Evolutionary conservation across 2,888 invertebrate species (phyloP).

Genomic region (Agapostemon virescens): DNA sequence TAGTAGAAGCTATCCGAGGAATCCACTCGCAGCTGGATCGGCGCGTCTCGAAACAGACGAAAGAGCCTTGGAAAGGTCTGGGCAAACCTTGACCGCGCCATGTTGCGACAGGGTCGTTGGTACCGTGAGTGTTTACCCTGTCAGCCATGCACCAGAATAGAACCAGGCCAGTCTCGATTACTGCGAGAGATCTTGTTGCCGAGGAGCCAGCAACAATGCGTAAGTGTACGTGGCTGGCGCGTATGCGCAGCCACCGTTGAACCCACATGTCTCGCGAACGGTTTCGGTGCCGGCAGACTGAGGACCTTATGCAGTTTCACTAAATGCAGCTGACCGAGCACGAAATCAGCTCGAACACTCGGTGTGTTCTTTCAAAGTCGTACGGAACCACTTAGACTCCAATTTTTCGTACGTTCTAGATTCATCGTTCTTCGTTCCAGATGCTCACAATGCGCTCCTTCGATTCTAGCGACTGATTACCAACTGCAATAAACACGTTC

Average conservation of each 20-base stretch:
- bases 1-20: neutral
- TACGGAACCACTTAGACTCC: neutral
- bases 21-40: conserved; percentile 7
- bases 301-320: neutral
- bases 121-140: conserved; percentile 71
- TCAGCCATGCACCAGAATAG: conserved; percentile 70
- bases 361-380: neutral
- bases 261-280: neutral
- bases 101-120: conserved; percentile 71
- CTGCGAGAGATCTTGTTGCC: conserved; percentile 62
- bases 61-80: conserved; percentile 60
- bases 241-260: neutral
- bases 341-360: neutral
- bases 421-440: too few species aligned
- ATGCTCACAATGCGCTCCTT: neutral
- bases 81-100: conserved; percentile 72
- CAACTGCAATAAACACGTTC: neutral
- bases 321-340: neutral
- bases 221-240: conserved; percentile 10
- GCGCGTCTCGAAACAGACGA: conserved; percentile 32
- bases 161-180: conserved; percentile 69
- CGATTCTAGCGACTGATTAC: neutral
- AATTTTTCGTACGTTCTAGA: neutral
- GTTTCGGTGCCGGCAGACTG: conserved; percentile 1
- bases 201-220: conserved; percentile 55